A percentile compares a stretch with the other conserved stretches of the same genome.
phyloP scores from a whole-genome alignment of 2,888 invertebrate species.

The Apotomis betuletana region DNA sequence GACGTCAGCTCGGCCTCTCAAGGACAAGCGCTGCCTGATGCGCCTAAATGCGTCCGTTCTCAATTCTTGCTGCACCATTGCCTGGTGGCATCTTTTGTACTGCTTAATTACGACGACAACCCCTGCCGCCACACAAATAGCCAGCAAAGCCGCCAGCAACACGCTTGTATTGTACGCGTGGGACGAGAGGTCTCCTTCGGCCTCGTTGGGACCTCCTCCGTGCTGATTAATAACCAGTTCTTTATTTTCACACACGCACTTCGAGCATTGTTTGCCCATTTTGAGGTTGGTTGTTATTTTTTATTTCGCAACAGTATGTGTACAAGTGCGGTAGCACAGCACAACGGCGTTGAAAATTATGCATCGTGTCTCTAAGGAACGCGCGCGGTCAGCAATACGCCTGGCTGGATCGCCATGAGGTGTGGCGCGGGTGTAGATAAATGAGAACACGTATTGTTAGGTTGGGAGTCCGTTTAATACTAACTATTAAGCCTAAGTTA shows the following conservation, averaged over 20 bases:
- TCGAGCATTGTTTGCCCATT: slow-evolving; percentile 4
- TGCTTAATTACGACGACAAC: neutral
- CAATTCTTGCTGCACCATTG: neutral
- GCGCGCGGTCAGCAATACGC: no score
- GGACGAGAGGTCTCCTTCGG: neutral
- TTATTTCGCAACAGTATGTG: no score
- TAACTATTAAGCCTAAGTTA: no score
- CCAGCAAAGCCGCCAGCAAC: neutral
- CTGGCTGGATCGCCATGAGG: no score
- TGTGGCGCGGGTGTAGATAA: no score
- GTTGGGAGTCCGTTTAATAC: no score
- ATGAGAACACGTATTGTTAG: no score
- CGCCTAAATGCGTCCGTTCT: neutral
- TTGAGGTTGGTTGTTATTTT: neutral
- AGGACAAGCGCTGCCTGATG: slow-evolving; percentile 4
- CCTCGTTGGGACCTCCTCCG: slow-evolving; percentile 6
- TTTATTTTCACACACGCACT: slow-evolving; percentile 2
- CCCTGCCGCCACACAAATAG: neutral
- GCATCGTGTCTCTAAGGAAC: no score
- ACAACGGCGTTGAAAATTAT: no score
- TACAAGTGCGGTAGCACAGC: no score
- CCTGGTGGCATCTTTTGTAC: no score
- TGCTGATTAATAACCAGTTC: slow-evolving; percentile 1
- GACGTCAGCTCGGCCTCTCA: neutral
- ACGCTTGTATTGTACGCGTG: neutral